Base-by-base conservation (phyloP, 2,888 invertebrate genomes). In the Hirtodrosophila duncani region DNA sequence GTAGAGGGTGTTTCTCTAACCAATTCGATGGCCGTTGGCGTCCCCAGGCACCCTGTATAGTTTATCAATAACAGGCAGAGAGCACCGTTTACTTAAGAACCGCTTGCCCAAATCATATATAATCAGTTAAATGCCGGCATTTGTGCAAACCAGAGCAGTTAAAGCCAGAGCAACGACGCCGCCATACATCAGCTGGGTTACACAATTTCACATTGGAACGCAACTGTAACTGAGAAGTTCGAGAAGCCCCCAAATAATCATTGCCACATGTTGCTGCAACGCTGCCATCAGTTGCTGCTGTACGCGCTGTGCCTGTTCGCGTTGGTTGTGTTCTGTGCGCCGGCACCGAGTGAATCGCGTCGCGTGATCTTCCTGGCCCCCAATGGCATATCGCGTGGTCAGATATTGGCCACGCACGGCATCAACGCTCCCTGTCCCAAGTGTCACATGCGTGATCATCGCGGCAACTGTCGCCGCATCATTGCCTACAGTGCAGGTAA, bases 391-490 rank as follows among this genome's bases (percentile, higher is more conserved):
- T 51, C 58, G 3, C 81, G 67, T 0, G 75, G 83, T 4, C 85
- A 84, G 50, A 83, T 85, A 18, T 58, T 85, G 23, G 58, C 68
- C 3, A 65, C 80, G 3, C 72, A 62, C 1, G 53, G 63, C 3
- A 55, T 72, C 48, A 70, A 66, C 39, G 81, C 81, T 26, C 80
- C 83, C 6, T 85, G 85, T 24, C 74, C 71, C 11, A 75, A 75
- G 64, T 85, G 85, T 44, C 81, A 83, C 24, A 84, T 83, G 75
- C 66, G 83, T 9, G 85, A 85, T 61, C 85, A 85, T 66, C 83
- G 85, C 2, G 84, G 84, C 7, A 63, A 71, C 13, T 85, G 85
- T 48, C 70, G 85, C 1, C 83, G 85, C 38, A 68, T 82, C 18
- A 65, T 84, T 42, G 59, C 77, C 3, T 84, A 79, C 44, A 82